These are phyloP conservation scores for Aptenodytes forsteri DNA, from an alignment of 2,113 vertebrate species.

Conservation along the genomic window DNA sequence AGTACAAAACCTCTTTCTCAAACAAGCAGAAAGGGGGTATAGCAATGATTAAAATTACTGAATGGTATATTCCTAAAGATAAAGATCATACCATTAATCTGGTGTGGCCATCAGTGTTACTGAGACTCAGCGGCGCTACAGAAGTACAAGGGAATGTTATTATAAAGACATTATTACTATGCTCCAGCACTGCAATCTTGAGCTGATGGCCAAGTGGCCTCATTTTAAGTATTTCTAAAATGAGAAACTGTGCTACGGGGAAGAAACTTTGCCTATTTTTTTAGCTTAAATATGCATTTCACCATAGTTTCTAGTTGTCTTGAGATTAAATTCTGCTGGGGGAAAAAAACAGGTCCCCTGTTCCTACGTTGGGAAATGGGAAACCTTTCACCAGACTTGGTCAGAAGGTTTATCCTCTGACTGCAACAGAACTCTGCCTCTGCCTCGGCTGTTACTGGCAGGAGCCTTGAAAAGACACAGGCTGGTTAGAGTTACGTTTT, in stretches of 20 bases:
- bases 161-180: neutral
- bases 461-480: neutral
- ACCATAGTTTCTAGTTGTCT: neutral
- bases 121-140: neutral
- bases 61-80: neutral
- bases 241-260: neutral
- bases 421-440: neutral
- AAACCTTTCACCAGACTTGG: neutral
- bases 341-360: neutral
- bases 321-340: neutral
- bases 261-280: neutral
- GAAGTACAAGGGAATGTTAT: neutral
- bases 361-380: neutral
- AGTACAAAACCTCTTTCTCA: neutral
- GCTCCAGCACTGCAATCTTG: neutral
- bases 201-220: neutral
- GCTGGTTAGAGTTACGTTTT: neutral
- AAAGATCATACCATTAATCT: neutral
- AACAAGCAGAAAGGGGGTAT: neutral
- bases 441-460: neutral
- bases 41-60: neutral
- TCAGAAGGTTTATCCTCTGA: neutral
- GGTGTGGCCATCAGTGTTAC: neutral
- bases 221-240: neutral
- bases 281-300: neutral